phyloP scores from a whole-genome alignment of 2,888 invertebrate species.

The Agrotis exclamationis region DNA sequence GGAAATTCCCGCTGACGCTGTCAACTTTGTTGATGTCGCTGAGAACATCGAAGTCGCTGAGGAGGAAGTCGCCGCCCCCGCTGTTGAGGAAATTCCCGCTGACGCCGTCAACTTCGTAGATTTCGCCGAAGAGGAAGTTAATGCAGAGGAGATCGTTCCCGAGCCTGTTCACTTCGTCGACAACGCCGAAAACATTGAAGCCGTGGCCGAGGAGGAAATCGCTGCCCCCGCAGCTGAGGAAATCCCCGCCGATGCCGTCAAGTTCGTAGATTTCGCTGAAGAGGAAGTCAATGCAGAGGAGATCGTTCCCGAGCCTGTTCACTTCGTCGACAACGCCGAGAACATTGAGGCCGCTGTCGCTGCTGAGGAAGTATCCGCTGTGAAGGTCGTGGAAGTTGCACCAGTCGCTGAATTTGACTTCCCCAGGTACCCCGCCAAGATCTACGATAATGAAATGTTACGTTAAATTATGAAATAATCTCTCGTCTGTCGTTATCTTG shows the following conservation, averaged over 20 bases:
- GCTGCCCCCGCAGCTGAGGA: constrained; percentile 1
- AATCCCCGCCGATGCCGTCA: constrained; percentile 16
- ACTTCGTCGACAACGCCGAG: constrained; percentile 41
- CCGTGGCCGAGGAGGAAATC: constrained; percentile 10
- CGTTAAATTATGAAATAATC: constrained; percentile 53
- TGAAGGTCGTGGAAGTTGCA: constrained; percentile 35
- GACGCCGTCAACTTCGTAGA: constrained; percentile 30
- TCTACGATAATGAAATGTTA: constrained; percentile 64
- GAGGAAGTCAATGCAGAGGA: constrained; percentile 17
- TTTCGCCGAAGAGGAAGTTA: constrained; percentile 12
- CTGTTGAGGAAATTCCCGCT: constrained; percentile 17
- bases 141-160: constrained; percentile 22
- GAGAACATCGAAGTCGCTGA: constrained; percentile 6
- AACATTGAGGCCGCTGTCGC: background rate
- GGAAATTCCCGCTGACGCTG: constrained; percentile 19
- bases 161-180: constrained; percentile 37
- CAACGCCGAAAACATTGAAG: constrained; percentile 24
- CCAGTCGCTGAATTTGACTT: constrained; percentile 29
- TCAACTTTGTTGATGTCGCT: constrained; percentile 30
- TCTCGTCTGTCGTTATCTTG: background rate
- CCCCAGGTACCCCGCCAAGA: constrained; percentile 54
- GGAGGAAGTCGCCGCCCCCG: background rate
- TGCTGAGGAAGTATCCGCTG: constrained; percentile 19
- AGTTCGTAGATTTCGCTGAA: constrained; percentile 29
- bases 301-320: constrained; percentile 26